Conservation (phyloP, 2,113 vertebrate genomes). For the Oncorhynchus mykiss region DNA sequence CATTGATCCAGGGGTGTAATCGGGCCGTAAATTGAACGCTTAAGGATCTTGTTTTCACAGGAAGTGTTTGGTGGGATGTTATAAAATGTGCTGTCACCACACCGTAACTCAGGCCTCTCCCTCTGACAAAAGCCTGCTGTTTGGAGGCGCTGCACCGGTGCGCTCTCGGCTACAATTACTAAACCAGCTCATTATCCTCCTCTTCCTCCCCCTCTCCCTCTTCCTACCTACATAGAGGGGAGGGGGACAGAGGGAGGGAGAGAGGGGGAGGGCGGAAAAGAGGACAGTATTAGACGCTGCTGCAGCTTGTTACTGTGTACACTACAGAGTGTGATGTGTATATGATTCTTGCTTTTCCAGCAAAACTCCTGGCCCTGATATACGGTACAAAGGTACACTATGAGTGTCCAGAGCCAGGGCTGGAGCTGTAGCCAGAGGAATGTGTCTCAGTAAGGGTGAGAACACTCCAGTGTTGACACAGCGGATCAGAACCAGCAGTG, state of each 20-base stretch:
- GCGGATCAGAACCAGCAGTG: no score
- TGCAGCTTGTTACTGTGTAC: background rate
- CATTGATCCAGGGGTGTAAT: conserved; percentile 66
- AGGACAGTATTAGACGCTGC: conserved; percentile 30
- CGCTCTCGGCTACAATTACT: no score
- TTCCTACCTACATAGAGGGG: background rate
- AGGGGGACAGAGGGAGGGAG: conserved; percentile 22
- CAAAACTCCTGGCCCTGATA: no score
- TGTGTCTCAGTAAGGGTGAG: no score
- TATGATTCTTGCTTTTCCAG: no score
- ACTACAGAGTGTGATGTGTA: background rate
- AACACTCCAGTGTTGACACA: no score
- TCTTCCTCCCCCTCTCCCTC: no score
- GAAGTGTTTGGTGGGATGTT: conserved; percentile 54
- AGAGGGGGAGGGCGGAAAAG: conserved; percentile 15
- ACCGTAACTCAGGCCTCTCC: conserved; percentile 51
- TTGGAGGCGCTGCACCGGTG: conserved; percentile 24
- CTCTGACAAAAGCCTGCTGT: conserved; percentile 44
- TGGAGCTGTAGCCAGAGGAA: no score
- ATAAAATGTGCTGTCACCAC: conserved; percentile 73
- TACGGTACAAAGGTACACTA: no score
- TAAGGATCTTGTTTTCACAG: conserved; percentile 77
- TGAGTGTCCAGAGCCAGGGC: no score
- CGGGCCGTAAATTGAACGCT: conserved; percentile 64
- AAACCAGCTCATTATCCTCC: no score